Base-by-base conservation (phyloP, 2,797 vertebrate genomes). In the Hephaestus fuliginosus region DNA sequence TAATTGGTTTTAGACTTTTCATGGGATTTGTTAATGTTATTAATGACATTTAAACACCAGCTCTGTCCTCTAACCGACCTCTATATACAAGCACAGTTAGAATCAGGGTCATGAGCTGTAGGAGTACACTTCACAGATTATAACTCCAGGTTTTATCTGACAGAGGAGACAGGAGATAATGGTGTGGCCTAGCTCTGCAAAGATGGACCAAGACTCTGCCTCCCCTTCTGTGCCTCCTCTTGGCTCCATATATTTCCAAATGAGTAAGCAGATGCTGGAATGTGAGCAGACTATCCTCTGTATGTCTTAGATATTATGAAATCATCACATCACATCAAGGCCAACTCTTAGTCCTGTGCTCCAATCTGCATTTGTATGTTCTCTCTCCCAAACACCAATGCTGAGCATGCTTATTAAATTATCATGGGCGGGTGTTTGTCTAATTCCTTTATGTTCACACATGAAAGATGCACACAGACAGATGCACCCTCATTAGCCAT, bases 401-500 rank as follows among this genome's bases (percentile, higher is more conserved):
- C 39, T 36, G 46, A 70, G 67, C 68, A 25, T 41, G 28, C 70
- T 71, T 41, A 58, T 82, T 66, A 86, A 74, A 87, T 87, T 33
- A 71, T 78, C 46, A 76, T 18, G 57, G 72, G 28, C 48, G n/a
- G 43, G 6, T 74, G 81, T 52, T 55, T 69, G 53, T 46, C 3
- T 61, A 1, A 83, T 69, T 70, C 49, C 65, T 72, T 70, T 70
- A 80, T 76, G 58, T 71, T 86, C 74, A 69, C 70, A 62, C 78
- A 79, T 41, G 36, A 14, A 70, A 39, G 28, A 64, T 28, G 33
- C 41, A 36, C 30, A 73, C 3, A 41, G 41, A 57, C 52, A 62
- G 8, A 57, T 46, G 20, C 28, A 62, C 48, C 43, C 12, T 63
- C 28, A n/a, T 41, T 10, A 43, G 30, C 43, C 65, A 48, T 53